Conservation (phyloP, 2,797 vertebrate species). For the Pseudomugil gertrudae region DNA sequence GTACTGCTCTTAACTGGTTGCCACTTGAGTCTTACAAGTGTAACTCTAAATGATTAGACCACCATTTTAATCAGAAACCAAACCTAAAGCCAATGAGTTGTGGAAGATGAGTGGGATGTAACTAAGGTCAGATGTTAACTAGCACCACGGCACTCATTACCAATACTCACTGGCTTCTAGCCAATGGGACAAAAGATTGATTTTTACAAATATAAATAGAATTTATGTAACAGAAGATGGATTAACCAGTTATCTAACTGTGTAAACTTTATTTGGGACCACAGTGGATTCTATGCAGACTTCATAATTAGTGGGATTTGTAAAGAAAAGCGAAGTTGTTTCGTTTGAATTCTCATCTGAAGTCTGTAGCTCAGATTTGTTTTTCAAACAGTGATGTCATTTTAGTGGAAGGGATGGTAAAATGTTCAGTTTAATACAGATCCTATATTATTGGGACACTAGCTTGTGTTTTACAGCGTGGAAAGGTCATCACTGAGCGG, state of each 20-base stretch:
- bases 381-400: slow-evolving; percentile 19
- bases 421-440: slow-evolving; percentile 22
- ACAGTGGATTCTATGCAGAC: neutral
- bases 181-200: neutral
- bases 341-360: slow-evolving; percentile 1
- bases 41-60: neutral
- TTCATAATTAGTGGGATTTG: neutral
- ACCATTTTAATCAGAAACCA: neutral
- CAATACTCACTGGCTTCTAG: neutral
- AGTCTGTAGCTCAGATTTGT: slow-evolving; percentile 10
- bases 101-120: neutral
- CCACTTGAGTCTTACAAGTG: neutral
- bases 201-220: slow-evolving; percentile 8
- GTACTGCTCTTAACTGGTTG: no score
- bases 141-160: neutral
- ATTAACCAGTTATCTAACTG: neutral
- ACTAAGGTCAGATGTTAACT: slow-evolving; percentile 3
- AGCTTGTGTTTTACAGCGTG: slow-evolving; percentile 42
- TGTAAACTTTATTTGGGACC: neutral
- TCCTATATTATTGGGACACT: slow-evolving; percentile 27
- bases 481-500: slow-evolving; percentile 38
- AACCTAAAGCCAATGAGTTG: neutral
- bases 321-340: neutral
- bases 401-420: slow-evolving; percentile 20
- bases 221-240: slow-evolving; percentile 12